Conservation (phyloP, 2,888 invertebrate genomes). For the Amblyjoppa fuscipennis region DNA sequence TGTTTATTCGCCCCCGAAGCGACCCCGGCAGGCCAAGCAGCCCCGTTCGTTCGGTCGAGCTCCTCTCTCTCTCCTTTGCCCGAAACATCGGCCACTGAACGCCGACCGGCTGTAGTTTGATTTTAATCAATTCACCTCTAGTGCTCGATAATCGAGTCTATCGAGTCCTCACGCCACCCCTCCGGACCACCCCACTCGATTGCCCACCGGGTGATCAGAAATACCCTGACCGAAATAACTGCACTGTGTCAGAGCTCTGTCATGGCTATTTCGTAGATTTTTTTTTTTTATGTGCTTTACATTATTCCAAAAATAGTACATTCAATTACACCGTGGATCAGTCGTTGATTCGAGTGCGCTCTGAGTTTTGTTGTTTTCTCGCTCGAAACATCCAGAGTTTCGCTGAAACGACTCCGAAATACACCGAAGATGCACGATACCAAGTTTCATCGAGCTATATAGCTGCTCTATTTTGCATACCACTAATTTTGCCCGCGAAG, state of each 20-base stretch:
- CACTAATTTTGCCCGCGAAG: too few species aligned
- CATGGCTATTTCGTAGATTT: background rate
- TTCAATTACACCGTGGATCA: too few species aligned
- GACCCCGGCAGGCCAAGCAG: slow-evolving; percentile 67
- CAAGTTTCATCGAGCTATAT: too few species aligned
- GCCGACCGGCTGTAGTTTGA: slow-evolving; percentile 75
- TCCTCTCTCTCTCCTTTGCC: slow-evolving; percentile 39
- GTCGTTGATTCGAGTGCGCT: too few species aligned
- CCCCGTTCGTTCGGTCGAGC: slow-evolving; percentile 59
- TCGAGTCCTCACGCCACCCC: slow-evolving; percentile 57
- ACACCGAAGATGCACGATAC: too few species aligned
- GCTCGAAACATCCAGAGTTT: too few species aligned
- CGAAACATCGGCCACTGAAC: slow-evolving; percentile 71
- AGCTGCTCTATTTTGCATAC: too few species aligned
- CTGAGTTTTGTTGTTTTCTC: too few species aligned
- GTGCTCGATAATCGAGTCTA: slow-evolving; percentile 75
- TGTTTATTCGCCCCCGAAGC: slow-evolving; percentile 81
- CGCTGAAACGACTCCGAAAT: too few species aligned
- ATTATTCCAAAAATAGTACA: background rate
- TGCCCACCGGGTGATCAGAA: slow-evolving; percentile 23
- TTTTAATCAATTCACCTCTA: slow-evolving; percentile 82
- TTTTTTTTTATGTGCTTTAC: background rate
- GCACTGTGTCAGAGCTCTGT: background rate
- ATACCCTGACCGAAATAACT: slow-evolving; percentile 2
- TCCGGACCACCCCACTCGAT: slow-evolving; percentile 5